Base-by-base conservation (phyloP, 2,888 invertebrate species). In the Drosophila greeni region DNA sequence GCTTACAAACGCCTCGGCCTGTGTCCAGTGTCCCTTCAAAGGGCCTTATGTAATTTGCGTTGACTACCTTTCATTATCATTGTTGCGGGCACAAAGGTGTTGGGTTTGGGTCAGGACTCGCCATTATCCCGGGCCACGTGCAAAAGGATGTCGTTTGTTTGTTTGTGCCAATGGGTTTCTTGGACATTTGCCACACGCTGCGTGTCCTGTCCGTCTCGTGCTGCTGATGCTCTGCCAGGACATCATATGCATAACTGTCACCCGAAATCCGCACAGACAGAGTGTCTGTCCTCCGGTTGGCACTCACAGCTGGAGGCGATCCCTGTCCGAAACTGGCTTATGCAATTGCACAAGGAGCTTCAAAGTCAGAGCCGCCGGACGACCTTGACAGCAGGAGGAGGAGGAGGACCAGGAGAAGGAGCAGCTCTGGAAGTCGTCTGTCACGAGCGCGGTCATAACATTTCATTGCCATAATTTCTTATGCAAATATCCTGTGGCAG, bases 401-500 rank as follows among this genome's bases (percentile, higher is more conserved):
- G 16, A 48, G 31, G 9, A 16, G 3, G n/a, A 23, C 2, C 12
- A 16, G 26, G 18, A 45, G 29, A 18, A 40, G 23, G 12, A 29
- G 40, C 2, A 18, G 31, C n/a, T 26, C 16, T 20, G 39, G 5
- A 26, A 48, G 43, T 72, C 80, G 85, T 76, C 84, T 82, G 84
- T 80, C 80, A 80, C 64, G 70, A 74, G 55, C 53, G 85, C 66
- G 75, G 75, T 86, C 85, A 86, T 84, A 86, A 86, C 85, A 85
- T 85, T 86, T 85, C 85, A 84, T 85, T 86, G 85, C 84, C 81
- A 81, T 84, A 75, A 85, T 85, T 76, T 77, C 79, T 85, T 85
- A 85, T 86, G 86, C 86, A 86, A 85, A 85, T 85, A 85, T 85
- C 85, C 85, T 78, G 76, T 72, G 82, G 85, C 86, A 83, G 75